These are phyloP conservation scores for Siderastrea radians DNA, from an alignment of 92 coral and sea anemone genomes.

Conservation along the genomic window DNA sequence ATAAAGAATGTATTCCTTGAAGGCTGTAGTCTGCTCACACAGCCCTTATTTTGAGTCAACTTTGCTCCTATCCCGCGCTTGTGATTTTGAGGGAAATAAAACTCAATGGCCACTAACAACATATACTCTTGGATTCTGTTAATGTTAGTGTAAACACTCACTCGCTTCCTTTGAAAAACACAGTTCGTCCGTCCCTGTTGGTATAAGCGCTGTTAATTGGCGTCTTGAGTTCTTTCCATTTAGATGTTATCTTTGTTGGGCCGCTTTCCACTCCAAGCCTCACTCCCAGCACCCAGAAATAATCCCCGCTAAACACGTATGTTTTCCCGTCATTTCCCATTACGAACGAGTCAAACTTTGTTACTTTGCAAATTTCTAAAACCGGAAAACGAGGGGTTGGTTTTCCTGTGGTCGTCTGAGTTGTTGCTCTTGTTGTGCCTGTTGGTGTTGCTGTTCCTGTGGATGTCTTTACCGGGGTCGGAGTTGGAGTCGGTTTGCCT, in stretches of 20 bases:
- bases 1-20: too few relatives aligned
- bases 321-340: conserved; percentile 35
- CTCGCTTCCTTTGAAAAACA: conserved; percentile 79
- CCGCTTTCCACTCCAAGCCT: conserved; percentile 59
- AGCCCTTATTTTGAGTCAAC: too few relatives aligned
- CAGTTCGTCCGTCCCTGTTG: conserved; percentile 61
- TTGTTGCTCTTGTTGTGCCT: not conserved
- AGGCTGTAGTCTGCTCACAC: too few relatives aligned
- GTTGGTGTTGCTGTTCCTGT: not conserved
- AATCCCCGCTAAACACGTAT: conserved; percentile 40
- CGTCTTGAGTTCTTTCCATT: conserved; percentile 76
- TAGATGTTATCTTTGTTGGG: conserved; percentile 66
- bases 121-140: too few relatives aligned
- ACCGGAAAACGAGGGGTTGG: conserved; percentile 1
- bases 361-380: conserved; percentile 26
- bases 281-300: conserved; percentile 42
- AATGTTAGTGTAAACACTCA: conserved; percentile 35
- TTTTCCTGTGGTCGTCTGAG: not conserved
- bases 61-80: too few relatives aligned
- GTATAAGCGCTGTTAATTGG: conserved; percentile 84
- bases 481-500: conserved; percentile 7
- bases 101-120: too few relatives aligned
- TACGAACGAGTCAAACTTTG: conserved; percentile 40
- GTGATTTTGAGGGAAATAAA: too few relatives aligned
- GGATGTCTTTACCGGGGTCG: not conserved